These are phyloP conservation scores for Hymenochirus boettgeri DNA, from an alignment of 2,113 vertebrate genomes.

Conservation along the genomic window DNA sequence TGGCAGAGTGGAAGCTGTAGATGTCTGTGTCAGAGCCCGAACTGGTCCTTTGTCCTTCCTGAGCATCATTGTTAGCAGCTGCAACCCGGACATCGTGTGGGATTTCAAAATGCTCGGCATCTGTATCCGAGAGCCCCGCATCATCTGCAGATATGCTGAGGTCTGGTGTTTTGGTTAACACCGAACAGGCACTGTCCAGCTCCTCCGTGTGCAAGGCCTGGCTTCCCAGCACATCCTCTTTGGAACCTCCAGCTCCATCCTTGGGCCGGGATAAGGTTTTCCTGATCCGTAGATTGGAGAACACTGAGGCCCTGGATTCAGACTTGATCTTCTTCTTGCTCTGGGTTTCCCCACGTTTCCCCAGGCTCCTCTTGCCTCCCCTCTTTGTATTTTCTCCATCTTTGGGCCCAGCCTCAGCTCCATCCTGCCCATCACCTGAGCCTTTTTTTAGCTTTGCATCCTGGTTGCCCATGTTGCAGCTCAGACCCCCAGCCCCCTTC, in stretches of 20 bases:
- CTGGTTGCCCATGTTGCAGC: constrained; percentile 87
- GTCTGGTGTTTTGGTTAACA: constrained; percentile 79
- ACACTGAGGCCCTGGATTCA: constrained; percentile 82
- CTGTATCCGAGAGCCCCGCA: constrained; percentile 79
- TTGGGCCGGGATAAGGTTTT: constrained; percentile 82
- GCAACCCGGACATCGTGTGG: constrained; percentile 52
- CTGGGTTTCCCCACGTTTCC: constrained; percentile 70
- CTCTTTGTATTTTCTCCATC: constrained; percentile 79
- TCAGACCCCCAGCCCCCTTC: constrained; percentile 52
- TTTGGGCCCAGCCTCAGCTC: constrained; percentile 72
- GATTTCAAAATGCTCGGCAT: constrained; percentile 59
- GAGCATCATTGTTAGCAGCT: constrained; percentile 50
- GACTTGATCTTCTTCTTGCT: constrained; percentile 82
- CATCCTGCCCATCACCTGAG: constrained; percentile 64
- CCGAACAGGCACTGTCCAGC: constrained; percentile 72
- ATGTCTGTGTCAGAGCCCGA: constrained; percentile 94
- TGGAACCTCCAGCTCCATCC: constrained; percentile 70
- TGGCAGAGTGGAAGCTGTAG: constrained; percentile 94
- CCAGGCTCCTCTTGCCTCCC: constrained; percentile 72
- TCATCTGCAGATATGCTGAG: constrained; percentile 84
- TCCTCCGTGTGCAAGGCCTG: constrained; percentile 71
- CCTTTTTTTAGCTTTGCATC: constrained; percentile 86
- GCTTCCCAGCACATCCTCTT: constrained; percentile 76
- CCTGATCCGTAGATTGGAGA: constrained; percentile 87
- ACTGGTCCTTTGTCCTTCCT: constrained; percentile 80